Evolutionary conservation across 2,113 vertebrate species (phyloP), one percentile per base, ranked within the genome.

Genomic region (Parus major): DNA sequence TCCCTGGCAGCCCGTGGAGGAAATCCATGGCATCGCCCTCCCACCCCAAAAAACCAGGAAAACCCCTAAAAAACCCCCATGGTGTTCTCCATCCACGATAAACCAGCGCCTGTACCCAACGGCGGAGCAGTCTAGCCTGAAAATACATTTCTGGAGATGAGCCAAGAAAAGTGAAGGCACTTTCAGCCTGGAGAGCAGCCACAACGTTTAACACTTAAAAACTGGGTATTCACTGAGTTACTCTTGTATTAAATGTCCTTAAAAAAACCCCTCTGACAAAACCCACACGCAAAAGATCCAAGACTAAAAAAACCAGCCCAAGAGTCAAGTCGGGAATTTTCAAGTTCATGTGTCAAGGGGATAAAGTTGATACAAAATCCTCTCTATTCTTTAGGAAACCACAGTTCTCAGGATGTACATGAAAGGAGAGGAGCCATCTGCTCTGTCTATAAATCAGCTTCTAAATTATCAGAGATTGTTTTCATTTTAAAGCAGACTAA

Each of bases 401-500:
- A 8, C 3, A 61, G 82, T n/a, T 69, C 69, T 94, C 65, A n/a
- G 72, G 57, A 72, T 75, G 71, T 24, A 80, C 80, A 88, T 6
- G 60, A 95, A 96, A 92, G 81, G 76, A 92, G 78, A 83, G 35
- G 75, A 96, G 93, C 94, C 92, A 97, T 96, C 95, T 97, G 87
- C 92, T 92, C 39, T 12, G 33, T 75, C 83, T 91, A 92, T 96
- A 97, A 94, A 97, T 92, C 92, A 96, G 63, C 65, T 60, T 83
- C 83, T 59, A 78, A 78, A 78, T 95, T 91, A 92, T 60, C 88
- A 88, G 72, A 86, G 35, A 61, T 86, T 66, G 66, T 89, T 97
- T 95, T 83, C 53, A 96, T 97, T 95, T 92, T 86, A 75, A 66
- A 88, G 75, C 75, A 92, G 96, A 96, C 97, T 86, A 96, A 97